Conservation (phyloP, 2,888 invertebrate species). For the Adineta ricciae region DNA sequence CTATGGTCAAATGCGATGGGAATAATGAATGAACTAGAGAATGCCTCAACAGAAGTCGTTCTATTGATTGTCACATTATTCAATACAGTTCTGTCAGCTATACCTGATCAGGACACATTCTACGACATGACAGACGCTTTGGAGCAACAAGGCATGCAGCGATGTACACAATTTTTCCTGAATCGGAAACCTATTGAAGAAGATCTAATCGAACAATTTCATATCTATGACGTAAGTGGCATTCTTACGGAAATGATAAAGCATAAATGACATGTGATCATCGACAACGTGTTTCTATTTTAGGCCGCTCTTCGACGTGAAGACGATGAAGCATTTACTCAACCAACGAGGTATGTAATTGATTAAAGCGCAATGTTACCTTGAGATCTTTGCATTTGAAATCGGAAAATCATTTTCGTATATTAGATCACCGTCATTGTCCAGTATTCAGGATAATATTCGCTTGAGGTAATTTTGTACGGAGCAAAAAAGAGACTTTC, state of each 20-base stretch:
- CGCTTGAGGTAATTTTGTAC: neutral
- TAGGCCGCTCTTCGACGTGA: slow-evolving; percentile 73
- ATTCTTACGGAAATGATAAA: neutral
- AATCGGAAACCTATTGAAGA: slow-evolving; percentile 60
- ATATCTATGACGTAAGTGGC: slow-evolving; percentile 67
- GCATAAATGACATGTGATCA: neutral
- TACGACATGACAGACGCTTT: slow-evolving; percentile 91
- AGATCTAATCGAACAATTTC: slow-evolving; percentile 81
- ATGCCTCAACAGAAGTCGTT: slow-evolving; percentile 23
- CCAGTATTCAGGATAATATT: neutral
- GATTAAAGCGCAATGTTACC: neutral
- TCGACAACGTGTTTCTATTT: neutral
- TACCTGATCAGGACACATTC: slow-evolving; percentile 87
- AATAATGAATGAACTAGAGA: slow-evolving; percentile 59
- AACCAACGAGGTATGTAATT: neutral
- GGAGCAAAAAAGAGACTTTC: neutral
- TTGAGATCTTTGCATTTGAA: too few relatives aligned
- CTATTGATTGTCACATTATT: slow-evolving; percentile 32
- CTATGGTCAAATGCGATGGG: slow-evolving; percentile 72
- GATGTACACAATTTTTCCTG: slow-evolving; percentile 45
- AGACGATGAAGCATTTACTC: slow-evolving; percentile 37
- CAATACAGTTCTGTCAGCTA: slow-evolving; percentile 65
- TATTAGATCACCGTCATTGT: neutral
- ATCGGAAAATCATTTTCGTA: neutral
- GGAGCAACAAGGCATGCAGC: slow-evolving; percentile 65